These are phyloP conservation scores for Notiomystis cincta DNA, from an alignment of 2,113 vertebrate genomes.

Conservation along the genomic window DNA sequence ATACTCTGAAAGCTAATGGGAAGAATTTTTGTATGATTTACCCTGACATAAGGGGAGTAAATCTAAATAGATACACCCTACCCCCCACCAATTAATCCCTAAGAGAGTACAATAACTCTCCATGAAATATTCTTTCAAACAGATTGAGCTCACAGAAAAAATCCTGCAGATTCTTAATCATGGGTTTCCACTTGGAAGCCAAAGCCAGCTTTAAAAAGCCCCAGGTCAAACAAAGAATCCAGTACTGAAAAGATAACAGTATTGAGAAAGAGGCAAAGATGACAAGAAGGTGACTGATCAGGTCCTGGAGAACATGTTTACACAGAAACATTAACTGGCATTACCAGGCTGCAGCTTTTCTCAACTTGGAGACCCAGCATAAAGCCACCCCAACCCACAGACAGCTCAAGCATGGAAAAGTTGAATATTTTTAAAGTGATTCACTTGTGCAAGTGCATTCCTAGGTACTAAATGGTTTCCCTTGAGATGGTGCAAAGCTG, in stretches of 20 bases:
- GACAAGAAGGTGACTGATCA: not conserved
- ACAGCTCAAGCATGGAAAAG: not conserved
- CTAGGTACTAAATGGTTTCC: not conserved
- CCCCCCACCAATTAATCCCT: not conserved
- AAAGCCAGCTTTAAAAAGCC: conserved; percentile 19
- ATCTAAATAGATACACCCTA: not conserved
- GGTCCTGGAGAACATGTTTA: not conserved
- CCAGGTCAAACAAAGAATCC: conserved; percentile 20
- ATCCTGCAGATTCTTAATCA: not conserved
- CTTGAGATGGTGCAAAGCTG: conserved; percentile 14
- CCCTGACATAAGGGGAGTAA: not conserved
- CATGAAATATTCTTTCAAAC: not conserved
- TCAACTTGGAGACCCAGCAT: not conserved
- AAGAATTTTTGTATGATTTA: not conserved
- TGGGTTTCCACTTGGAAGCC: not conserved
- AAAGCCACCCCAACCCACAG: not conserved
- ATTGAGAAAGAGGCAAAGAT: conserved; percentile 4
- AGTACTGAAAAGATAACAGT: not conserved
- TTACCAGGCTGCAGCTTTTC: not conserved
- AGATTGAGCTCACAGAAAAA: not conserved
- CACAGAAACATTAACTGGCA: not conserved
- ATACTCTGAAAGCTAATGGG: not conserved
- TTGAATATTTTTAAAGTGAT: not conserved
- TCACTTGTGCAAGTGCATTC: not conserved
- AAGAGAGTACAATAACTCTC: not conserved